Percentiles rank a stretch among this genome's conserved stretches.
Evolutionary conservation across 2,888 invertebrate genomes (phyloP).

Genomic region (Volucella bombylans): DNA sequence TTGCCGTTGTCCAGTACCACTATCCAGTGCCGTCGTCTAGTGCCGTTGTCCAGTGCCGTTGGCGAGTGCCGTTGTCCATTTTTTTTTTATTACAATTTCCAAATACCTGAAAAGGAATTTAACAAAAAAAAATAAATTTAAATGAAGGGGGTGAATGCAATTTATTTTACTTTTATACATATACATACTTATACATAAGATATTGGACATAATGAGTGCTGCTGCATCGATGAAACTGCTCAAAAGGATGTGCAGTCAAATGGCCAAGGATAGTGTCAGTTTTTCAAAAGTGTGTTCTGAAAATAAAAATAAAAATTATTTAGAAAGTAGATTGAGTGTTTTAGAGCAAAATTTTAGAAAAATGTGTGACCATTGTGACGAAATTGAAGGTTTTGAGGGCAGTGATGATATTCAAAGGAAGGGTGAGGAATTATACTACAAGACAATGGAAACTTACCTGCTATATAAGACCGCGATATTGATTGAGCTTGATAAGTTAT

Average conservation of each 20-base stretch:
- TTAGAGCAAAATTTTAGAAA: slow-evolving; percentile 16
- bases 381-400: neutral
- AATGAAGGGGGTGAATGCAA: slow-evolving; percentile 1
- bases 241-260: slow-evolving; percentile 2
- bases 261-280: neutral
- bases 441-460: slow-evolving; percentile 12
- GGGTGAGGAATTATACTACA: slow-evolving; percentile 8
- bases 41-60: neutral
- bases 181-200: neutral
- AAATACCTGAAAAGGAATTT: slow-evolving; percentile 1
- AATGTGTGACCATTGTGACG: slow-evolving; percentile 11
- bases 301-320: slow-evolving; percentile 10
- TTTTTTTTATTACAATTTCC: neutral
- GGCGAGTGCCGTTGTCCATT: neutral
- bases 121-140: neutral
- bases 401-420: neutral
- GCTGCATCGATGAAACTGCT: neutral
- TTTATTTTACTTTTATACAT: neutral
- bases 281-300: slow-evolving; percentile 7
- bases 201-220: neutral
- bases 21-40: neutral
- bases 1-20: no score
- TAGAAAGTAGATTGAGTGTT: slow-evolving; percentile 12
- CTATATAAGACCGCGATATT: slow-evolving; percentile 2
- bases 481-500: slow-evolving; percentile 2